Percentiles rank a stretch among this genome's conserved stretches.
Conservation (phyloP, 1,140 invertebrate species). For the Centruroides vittatus region DNA sequence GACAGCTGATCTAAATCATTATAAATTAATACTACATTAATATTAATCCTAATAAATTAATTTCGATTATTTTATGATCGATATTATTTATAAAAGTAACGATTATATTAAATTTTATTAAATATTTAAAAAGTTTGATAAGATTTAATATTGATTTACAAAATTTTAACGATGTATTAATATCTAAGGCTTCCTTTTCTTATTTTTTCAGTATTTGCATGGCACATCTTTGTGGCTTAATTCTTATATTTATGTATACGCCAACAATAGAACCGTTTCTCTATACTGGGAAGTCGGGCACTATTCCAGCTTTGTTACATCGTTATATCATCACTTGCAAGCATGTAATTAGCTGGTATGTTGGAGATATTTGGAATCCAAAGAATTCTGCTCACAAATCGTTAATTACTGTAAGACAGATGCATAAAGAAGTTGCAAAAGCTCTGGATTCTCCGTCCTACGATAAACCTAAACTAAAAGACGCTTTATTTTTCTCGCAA, state of each 20-base stretch:
- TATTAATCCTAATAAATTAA: too few relatives aligned
- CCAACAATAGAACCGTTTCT: conserved; percentile 23
- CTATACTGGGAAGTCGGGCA: conserved; percentile 34
- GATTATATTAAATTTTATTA: too few relatives aligned
- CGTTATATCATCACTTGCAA: conserved; percentile 56
- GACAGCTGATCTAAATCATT: too few relatives aligned
- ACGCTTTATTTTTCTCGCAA: conserved; percentile 40
- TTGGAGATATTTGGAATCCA: conserved; percentile 38
- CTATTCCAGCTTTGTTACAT: conserved; percentile 43
- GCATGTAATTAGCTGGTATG: conserved; percentile 58
- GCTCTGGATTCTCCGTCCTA: background rate
- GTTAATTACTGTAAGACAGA: conserved; percentile 29
- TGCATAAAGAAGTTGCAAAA: conserved; percentile 28
- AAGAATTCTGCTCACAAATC: conserved; percentile 30
- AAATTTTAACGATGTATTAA: too few relatives aligned
- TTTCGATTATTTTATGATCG: too few relatives aligned
- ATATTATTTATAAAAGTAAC: too few relatives aligned
- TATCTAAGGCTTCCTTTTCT: background rate
- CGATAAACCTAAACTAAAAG: conserved; percentile 1
- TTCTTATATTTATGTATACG: conserved; percentile 15
- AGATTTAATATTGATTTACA: too few relatives aligned
- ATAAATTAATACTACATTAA: too few relatives aligned
- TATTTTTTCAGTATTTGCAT: conserved; percentile 13
- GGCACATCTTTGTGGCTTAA: conserved; percentile 15
- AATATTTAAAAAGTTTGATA: too few relatives aligned